These are phyloP conservation scores for Acanthopagrus latus DNA, from an alignment of 2,797 vertebrate genomes.

Conservation along the genomic window DNA sequence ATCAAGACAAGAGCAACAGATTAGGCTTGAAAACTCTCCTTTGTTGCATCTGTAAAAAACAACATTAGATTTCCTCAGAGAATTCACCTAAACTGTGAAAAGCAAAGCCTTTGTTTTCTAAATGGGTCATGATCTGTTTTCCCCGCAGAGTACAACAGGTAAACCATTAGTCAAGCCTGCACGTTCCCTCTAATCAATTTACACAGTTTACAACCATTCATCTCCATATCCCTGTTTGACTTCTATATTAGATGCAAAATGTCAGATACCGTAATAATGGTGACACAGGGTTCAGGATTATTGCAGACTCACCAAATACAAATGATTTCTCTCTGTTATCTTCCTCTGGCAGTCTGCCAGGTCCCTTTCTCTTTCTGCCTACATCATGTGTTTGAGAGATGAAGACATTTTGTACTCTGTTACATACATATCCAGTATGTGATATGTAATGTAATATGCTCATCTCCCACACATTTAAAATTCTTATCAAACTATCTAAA, in stretches of 20 bases:
- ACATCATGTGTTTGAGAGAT: conserved; percentile 37
- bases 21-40: conserved; percentile 50
- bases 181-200: conserved; percentile 71
- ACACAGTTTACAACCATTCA: conserved; percentile 67
- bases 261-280: conserved; percentile 73
- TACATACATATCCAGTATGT: conserved; percentile 41
- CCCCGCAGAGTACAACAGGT: conserved; percentile 63
- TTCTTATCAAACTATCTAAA: too few species aligned
- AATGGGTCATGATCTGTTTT: conserved; percentile 73
- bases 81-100: conserved; percentile 58
- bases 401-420: conserved; percentile 40
- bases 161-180: conserved; percentile 65
- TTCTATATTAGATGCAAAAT: conserved; percentile 77
- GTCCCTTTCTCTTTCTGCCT: conserved; percentile 29
- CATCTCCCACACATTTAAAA: too few species aligned
- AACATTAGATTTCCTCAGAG: conserved; percentile 68
- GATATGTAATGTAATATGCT: background rate
- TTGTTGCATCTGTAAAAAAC: conserved; percentile 72
- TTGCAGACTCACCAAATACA: conserved; percentile 70
- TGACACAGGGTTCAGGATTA: conserved; percentile 61
- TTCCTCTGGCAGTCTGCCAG: conserved; percentile 63
- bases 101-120: conserved; percentile 70
- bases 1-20: conserved; percentile 62
- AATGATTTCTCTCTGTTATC: conserved; percentile 68
- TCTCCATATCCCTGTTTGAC: conserved; percentile 70